A percentile compares a stretch with the other conserved stretches of the same genome.
These are phyloP conservation scores for Chaetorhynchus papuensis DNA, from an alignment of 2,113 vertebrate species.

Conservation along the genomic window DNA sequence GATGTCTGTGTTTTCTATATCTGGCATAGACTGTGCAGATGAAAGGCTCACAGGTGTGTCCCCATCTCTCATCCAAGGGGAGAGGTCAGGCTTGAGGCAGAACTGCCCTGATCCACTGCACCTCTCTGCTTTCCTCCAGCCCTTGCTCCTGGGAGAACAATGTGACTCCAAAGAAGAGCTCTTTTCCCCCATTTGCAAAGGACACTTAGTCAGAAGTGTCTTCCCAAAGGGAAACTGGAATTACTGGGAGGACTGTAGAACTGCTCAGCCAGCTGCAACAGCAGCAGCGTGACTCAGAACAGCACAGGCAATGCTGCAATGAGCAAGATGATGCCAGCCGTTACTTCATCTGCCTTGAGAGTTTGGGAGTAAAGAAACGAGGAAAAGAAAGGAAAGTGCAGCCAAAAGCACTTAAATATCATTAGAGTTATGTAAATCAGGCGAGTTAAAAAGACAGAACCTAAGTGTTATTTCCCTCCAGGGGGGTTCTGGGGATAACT, in stretches of 20 bases:
- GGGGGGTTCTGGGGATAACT: constrained; percentile 42
- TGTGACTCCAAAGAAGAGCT: neutral
- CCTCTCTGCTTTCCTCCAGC: neutral
- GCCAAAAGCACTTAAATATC: constrained; percentile 37
- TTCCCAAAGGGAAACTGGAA: neutral
- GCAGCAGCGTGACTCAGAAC: neutral
- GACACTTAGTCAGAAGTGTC: neutral
- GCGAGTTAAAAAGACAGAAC: constrained; percentile 37
- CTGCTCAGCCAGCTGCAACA: neutral
- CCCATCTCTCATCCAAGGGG: neutral
- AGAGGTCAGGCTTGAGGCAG: neutral
- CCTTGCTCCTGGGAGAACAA: neutral
- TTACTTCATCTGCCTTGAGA: constrained; percentile 38
- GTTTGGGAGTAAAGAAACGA: neutral
- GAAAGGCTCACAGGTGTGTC: neutral
- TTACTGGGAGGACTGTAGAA: neutral
- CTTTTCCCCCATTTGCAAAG: neutral
- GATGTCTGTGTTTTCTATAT: neutral
- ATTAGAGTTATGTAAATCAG: constrained; percentile 45
- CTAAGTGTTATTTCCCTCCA: constrained; percentile 43
- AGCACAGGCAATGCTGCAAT: neutral
- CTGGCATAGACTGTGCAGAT: neutral
- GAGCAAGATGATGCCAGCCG: constrained; percentile 6
- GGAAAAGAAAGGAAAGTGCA: constrained; percentile 1
- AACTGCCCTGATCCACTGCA: neutral